Percentiles rank a stretch among this genome's conserved stretches.
phyloP scores from a whole-genome alignment of 2,113 vertebrate species.

The Haliaeetus leucogaster region DNA sequence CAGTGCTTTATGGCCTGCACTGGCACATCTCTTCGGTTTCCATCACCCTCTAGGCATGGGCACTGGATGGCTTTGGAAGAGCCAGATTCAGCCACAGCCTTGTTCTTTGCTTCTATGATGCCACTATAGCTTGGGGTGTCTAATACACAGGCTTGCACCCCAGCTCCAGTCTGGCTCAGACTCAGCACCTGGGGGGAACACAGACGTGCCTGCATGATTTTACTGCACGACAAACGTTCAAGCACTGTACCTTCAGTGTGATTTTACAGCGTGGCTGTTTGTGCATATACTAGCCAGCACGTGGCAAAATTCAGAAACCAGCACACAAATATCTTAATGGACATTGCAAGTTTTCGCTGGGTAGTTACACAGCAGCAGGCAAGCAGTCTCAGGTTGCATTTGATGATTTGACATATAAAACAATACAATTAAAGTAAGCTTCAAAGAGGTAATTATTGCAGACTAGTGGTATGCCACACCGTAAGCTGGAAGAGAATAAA shows the following conservation, averaged over 20 bases:
- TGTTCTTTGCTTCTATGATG: background rate
- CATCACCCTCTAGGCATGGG: rapidly evolving
- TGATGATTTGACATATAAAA: background rate
- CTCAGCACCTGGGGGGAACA: background rate
- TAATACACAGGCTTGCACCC: background rate
- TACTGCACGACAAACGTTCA: background rate
- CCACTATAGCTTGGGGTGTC: background rate
- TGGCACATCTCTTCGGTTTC: background rate
- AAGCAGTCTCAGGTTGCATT: background rate
- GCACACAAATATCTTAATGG: background rate
- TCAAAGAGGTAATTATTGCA: background rate
- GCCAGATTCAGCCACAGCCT: rapidly evolving
- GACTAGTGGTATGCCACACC: background rate
- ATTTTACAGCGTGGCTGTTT: background rate
- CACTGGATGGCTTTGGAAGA: background rate
- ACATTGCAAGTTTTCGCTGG: background rate
- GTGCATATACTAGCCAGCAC: background rate
- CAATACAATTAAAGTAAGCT: background rate
- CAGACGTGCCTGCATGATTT: background rate
- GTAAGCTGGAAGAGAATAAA: background rate
- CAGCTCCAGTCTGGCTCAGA: background rate
- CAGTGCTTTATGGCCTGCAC: background rate
- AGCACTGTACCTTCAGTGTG: background rate
- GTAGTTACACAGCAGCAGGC: background rate
- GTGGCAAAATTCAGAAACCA: background rate